Base-by-base conservation (phyloP, 2,888 invertebrate species). In the Rotaria magnacalcarata region DNA sequence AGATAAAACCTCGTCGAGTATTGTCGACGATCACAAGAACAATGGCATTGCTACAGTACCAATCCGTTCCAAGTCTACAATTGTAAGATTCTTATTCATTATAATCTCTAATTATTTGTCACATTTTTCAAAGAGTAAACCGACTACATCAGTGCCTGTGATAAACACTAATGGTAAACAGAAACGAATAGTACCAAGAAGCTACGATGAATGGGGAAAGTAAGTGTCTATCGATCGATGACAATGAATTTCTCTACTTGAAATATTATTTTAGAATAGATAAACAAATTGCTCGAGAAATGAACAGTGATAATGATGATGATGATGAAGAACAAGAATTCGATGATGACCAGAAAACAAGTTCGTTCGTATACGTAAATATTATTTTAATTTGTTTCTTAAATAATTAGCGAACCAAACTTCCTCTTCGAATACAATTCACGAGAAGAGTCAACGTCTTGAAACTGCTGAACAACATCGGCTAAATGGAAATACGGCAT, bases 121-220 rank as follows among this genome's bases (percentile, higher is more conserved):
- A 34, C 34, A 34, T 19, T 54, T 54, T 67, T 34, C 19, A 34
- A 67, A 67, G 67, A 19, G 19, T 27, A 67, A 67, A 16, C 67
- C 67, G 34, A 19, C 19, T 7, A 2, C 27, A 67, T 34, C 67
- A 67, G 67, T 19, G 14, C 34, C 67, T 67, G 67, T 67, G 67
- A 80, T 80, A 80, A 43, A 80, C 24, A 80, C 19, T 24, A 47
- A 47, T 47, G 80, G 80, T 43, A 80, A 80, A 80, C 43, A 75
- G 43, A 85, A 84, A 80, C 43, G n/a, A 80, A 80, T 80, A 80
- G 80, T 80, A n/a, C 85, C 85, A 27, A 11, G 85, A n/a, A 52
- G 52, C 54, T 75, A 67, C 19, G 85, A 85, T 34, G 85, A 85
- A 84, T 85, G 85, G 85, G 74, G 67, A 80, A 67, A 75, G 56